phyloP scores from a whole-genome alignment of 2,797 vertebrate species.

The Notamacropus eugenii region DNA sequence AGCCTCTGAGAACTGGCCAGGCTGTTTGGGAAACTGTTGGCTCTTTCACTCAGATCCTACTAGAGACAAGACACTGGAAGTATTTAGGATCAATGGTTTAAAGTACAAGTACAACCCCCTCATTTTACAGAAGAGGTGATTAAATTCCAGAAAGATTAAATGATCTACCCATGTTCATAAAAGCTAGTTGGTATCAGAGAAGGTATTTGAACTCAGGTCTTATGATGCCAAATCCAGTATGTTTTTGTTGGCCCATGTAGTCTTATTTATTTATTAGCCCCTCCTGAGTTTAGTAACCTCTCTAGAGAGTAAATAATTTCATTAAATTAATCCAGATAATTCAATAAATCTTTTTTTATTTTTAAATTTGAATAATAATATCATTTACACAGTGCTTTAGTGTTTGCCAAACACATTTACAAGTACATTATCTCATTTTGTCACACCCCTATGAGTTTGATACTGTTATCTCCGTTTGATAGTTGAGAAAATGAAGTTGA shows the following conservation, averaged over 20 bases:
- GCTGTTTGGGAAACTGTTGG: not conserved
- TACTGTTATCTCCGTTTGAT: not conserved
- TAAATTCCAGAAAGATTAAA: not conserved
- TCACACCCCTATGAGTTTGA: not conserved
- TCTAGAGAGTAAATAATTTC: not conserved
- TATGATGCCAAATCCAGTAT: not conserved
- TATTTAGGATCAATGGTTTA: not conserved
- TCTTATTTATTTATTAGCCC: not conserved
- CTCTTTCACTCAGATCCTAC: not conserved
- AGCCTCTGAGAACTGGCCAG: not conserved
- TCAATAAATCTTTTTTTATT: not conserved
- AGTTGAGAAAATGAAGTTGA: not conserved
- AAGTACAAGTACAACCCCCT: not conserved
- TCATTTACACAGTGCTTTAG: not conserved
- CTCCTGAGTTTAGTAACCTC: not conserved
- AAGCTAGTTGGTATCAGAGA: not conserved
- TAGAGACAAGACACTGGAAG: not conserved
- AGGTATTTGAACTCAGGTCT: not conserved
- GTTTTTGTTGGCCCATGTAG: not conserved
- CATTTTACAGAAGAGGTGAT: not conserved
- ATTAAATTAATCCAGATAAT: not conserved
- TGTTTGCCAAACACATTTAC: not conserved
- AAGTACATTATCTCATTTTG: not conserved
- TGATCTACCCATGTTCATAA: not conserved
- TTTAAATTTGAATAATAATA: not conserved